Evolutionary conservation across 2,113 vertebrate genomes (phyloP), one percentile per base, ranked within the genome.

Genomic region (Pelvicachromis taeniatus): DNA sequence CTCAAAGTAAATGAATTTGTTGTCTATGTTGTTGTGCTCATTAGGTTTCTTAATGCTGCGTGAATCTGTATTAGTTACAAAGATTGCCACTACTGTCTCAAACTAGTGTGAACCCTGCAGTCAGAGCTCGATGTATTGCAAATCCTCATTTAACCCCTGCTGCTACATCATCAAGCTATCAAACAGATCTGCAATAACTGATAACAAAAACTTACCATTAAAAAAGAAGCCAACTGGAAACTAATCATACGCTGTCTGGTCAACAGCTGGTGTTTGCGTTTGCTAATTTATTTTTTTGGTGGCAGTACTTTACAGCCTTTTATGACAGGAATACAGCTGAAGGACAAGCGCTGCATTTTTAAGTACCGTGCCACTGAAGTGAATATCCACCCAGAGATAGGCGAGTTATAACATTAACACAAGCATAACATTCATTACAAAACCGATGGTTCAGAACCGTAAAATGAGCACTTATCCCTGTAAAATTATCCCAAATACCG

Each of bases 401-500:
- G 55, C 9, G 35, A 75, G 54, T 35, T 75, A 23, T 33, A 77
- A 42, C 45, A 70, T n/a, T 73, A 42, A 86, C 85, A 87, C 63
- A 55, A 70, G 65, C 79, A 54, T 42, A 68, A 50, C 42, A 78
- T 55, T 59, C 81, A 83, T 84, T 82, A 56, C 83, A 77, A 23
- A 42, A 75, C 38, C 53, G 14, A 77, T 61, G 61, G 75, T 68
- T 29, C 13, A 53, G 58, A 52, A 33, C 73, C 17, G 19, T 84
- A 78, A 86, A 90, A 82, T 82, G 45, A 77, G 80, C 75, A 63
- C 54, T 89, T 70, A 80, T 83, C 75, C 82, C 21, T 78, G 63
- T 80, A 33, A 84, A 87, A 82, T 84, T 5, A 86, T 77, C 83
- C 55, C 26, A 55, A 87, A 89, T 78, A 17, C 42, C 52, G 26